Evolutionary conservation across 2,888 invertebrate species (phyloP), one percentile per base, ranked within the genome.

Genomic region (Cartodere bifasciata): DNA sequence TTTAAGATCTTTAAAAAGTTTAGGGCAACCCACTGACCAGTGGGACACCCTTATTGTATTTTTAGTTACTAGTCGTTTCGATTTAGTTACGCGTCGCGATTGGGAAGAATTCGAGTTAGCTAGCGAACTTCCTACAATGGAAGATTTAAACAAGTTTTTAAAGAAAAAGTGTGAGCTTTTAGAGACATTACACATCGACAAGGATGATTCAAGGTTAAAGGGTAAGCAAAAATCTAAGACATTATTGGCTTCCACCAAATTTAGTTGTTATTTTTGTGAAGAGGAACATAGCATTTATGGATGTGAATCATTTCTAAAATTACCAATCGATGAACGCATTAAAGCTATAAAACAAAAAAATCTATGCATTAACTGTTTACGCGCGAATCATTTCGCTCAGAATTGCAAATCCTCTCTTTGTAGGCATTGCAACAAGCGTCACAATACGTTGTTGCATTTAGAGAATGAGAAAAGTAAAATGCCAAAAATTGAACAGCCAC

Each of bases 41-140:
- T 50, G 47, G 47, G 46, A 47, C 24, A 41, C 43, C 7, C 23
- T 34, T 1, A 29, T 38, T 3, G 26, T 33, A 32, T 42, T 15
- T 36, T 39, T 28, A n/a, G 3, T 28, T 2, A 9, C 12, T 6
- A 20, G 17, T 2, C 16, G 17, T 6, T 31, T 47, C 6, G 45
- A 47, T 26, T 9, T 16, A 5, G 20, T 21, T 4, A 38, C 44
- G 10, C 33, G 37, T n/a, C 34, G 32, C 11, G 23, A 43, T 40
- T 25, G 47, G 44, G 44, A 42, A 44, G 23, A 22, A 3, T 28
- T 16, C 23, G 9, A 31, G 17, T 15, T 17, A n/a, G 5, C 20
- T 2, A 24, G 21, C 7, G 24, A 16, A 15, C 15, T 29, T 9
- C 32, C 35, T 4, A 17, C 2, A 2, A 25, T 32, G 21, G 17